phyloP scores from a whole-genome alignment of 2,113 vertebrate species.

The Cyprichromis sp. region DNA sequence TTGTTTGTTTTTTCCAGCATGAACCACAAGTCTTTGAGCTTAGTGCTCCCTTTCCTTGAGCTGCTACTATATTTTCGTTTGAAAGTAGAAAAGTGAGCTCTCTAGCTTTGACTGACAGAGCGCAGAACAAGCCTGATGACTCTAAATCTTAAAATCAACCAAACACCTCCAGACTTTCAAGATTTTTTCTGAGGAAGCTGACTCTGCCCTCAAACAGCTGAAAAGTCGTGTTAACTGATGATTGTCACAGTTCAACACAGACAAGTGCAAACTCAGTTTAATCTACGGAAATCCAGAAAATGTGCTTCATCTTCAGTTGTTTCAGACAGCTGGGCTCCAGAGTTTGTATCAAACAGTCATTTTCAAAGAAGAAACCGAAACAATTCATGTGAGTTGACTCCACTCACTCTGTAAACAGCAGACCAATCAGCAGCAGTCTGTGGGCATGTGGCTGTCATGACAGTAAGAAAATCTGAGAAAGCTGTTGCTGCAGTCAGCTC shows the following conservation, averaged over 20 bases:
- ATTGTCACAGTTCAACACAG: background rate
- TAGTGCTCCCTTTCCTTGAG: background rate
- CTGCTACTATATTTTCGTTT: too few species aligned
- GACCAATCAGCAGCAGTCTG: background rate
- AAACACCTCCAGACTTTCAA: background rate
- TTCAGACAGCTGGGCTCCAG: rapidly evolving
- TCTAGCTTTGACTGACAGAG: background rate
- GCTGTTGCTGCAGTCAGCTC: rapidly evolving
- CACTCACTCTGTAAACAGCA: background rate
- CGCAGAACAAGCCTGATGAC: background rate
- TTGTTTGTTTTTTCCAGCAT: background rate
- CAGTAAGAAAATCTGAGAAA: background rate
- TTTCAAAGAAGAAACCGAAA: rapidly evolving
- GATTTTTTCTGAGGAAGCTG: rapidly evolving
- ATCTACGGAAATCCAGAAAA: rapidly evolving
- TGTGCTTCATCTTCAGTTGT: rapidly evolving
- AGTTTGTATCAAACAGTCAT: rapidly evolving
- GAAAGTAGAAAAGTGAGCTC: too few species aligned
- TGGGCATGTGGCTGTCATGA: rapidly evolving
- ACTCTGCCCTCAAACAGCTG: rapidly evolving
- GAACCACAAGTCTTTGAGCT: rapidly evolving
- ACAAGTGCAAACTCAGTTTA: rapidly evolving
- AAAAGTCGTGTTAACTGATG: background rate
- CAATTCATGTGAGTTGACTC: background rate
- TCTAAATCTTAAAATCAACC: background rate